A percentile compares a stretch with the other conserved stretches of the same genome.
phyloP scores from a whole-genome alignment of 2,113 vertebrate species.

The Podarcis cretensis region DNA sequence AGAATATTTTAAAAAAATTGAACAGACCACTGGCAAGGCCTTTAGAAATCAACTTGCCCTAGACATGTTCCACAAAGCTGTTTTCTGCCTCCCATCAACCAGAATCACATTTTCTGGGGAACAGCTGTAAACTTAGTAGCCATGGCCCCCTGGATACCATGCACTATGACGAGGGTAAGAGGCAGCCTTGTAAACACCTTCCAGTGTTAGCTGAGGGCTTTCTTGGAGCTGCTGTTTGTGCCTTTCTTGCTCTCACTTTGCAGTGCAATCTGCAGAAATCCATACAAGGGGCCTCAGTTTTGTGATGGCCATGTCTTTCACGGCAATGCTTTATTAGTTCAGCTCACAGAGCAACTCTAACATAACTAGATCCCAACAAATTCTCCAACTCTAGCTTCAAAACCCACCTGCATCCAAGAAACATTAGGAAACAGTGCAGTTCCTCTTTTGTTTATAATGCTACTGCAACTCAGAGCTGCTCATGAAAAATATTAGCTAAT shows the following conservation, averaged over 20 bases:
- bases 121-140: not conserved
- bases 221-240: not conserved
- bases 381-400: no score
- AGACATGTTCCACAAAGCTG: not conserved
- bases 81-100: not conserved
- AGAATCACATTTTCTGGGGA: not conserved
- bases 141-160: not conserved
- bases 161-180: not conserved
- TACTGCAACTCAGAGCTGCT: fast-evolving
- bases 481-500: fast-evolving
- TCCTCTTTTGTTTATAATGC: not conserved
- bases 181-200: not conserved
- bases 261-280: not conserved
- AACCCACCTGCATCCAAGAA: not conserved
- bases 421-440: not conserved
- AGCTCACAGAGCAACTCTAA: no score
- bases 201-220: no score
- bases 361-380: no score
- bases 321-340: no score
- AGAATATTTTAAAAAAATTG: not conserved
- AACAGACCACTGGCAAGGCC: not conserved
- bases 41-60: not conserved
- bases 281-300: no score
- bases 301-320: not conserved
- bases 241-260: not conserved